Evolutionary conservation across 2,888 invertebrate species (phyloP), one percentile per base, ranked within the genome.

Genomic region (Lochmaea crataegi): DNA sequence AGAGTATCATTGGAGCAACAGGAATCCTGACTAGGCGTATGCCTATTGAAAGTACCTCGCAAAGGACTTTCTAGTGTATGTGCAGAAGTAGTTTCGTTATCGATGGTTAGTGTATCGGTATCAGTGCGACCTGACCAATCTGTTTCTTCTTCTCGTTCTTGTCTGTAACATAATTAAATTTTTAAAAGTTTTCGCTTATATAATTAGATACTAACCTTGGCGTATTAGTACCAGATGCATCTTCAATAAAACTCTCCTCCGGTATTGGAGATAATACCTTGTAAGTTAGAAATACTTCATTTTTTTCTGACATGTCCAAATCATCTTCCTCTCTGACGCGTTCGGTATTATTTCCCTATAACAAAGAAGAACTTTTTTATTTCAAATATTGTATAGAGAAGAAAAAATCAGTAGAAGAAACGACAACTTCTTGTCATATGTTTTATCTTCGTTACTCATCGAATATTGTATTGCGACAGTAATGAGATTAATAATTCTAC

Each of bases 1-100:
- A 91, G 84, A 0, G 91, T 91, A 79, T 91, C 91, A 82, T 91
- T 91, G 32, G 91, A 91, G 83, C 91, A 91, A 88, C 91, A 91
- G 3, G 91, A 91, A 81, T 90, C 91, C 78, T 91, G 90, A 83
- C 90, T 91, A 42, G 90, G 90, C 0, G 91, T 90, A 75, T 86
- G 85, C 16, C 83, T 77, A 71, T 85, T 80, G 51, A 77, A 80
- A 0, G 79, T 80, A 42, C 80, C 82, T 42, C 81, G 82, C 41
- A 78, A 72, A 7, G 89, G 88, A 58, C 87, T 87, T 76, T 89
- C 89, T 22, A 87, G 88, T 10, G 89, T 89, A 16, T 87, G 81
- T 1, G 88, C 88, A 1, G 89, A 88, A 72, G 88, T 88, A 5
- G 89, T 90, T 68, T 88, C 82, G 1, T 88, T 89, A 5, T 89